Conservation (phyloP, 2,888 invertebrate genomes). For the Dendrolimus houi region DNA sequence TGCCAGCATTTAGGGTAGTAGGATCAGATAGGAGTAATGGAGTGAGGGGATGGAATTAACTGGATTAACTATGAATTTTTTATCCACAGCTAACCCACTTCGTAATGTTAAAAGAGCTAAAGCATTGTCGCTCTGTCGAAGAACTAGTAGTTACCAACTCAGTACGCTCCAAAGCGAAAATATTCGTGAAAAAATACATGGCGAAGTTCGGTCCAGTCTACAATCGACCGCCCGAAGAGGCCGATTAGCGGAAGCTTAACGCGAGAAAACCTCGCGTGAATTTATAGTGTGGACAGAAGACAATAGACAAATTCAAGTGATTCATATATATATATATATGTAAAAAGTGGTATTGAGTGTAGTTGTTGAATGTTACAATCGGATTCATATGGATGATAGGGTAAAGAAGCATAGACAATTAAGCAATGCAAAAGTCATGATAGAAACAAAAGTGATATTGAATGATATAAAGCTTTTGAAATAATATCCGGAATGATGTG, state of each 20-base stretch:
- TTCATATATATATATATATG: background rate
- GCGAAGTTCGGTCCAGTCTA: constrained; percentile 92
- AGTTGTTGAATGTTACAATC: no score
- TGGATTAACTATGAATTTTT: background rate
- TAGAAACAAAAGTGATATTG: no score
- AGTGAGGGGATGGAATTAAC: background rate
- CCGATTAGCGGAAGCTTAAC: constrained; percentile 42
- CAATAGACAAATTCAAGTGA: background rate
- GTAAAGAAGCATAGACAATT: no score
- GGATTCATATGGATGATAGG: no score
- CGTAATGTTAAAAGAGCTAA: constrained; percentile 95
- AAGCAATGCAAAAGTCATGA: no score
- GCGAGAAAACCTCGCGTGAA: constrained; percentile 1
- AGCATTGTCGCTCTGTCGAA: constrained; percentile 91
- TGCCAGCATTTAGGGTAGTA: no score
- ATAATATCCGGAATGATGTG: no score
- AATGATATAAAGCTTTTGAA: no score
- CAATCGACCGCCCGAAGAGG: constrained; percentile 80
- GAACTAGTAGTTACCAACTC: constrained; percentile 92
- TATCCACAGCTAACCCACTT: constrained; percentile 91
- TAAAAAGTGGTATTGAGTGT: background rate
- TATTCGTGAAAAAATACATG: constrained; percentile 97
- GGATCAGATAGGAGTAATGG: background rate
- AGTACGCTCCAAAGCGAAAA: constrained; percentile 95
- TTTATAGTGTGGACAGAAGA: background rate